Evolutionary conservation across 2,888 invertebrate genomes (phyloP), one percentile per base, ranked within the genome.

Genomic region (Pandemis cinnamomeana): DNA sequence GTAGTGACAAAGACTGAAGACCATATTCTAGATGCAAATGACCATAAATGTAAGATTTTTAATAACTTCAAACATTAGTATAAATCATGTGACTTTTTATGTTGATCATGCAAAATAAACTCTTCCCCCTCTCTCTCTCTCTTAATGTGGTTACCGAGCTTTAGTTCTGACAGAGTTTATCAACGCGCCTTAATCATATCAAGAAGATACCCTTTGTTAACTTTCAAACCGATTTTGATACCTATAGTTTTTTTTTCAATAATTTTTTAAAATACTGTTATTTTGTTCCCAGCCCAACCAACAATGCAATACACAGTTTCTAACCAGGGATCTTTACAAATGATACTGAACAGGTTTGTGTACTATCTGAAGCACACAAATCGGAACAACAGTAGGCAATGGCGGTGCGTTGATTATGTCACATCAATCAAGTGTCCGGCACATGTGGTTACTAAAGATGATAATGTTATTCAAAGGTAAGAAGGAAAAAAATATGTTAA

Each of bases 361-460:
- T 93, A 93, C 81, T 88, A 89, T 75, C 76, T 92, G 75, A 88
- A 89, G 76, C 87, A 92, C 77, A 83, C 85, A 0, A 92, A 91
- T 7, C 80, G 85, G 4, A 85, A 86, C 73, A 83, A 79, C 70
- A 80, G 86, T 41, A 84, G 90, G 5, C 85, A 86, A 62, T 94
- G 94, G 94, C 89, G 91, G 1, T 94, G 94, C 73, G 85, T 91
- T 11, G 90, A 93, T 76, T 92, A 93, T 75, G 80, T 91, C n/a
- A 82, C 76, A 73, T 81, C 75, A 6, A 76, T 53, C 42, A 86
- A 86, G 53, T 94, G 94, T 77, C 89, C 89, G 0, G 94, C 93
- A 0, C 81, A 82, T 27, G 86, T 91, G 1, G 82, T 87, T 48
- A 93, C 94, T 15, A 86, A 84, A 46, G 86, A 87, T 5, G 87